Evolutionary conservation across 2,888 invertebrate genomes (phyloP), one percentile per base, ranked within the genome.

Genomic region (Cosmia pyralina): DNA sequence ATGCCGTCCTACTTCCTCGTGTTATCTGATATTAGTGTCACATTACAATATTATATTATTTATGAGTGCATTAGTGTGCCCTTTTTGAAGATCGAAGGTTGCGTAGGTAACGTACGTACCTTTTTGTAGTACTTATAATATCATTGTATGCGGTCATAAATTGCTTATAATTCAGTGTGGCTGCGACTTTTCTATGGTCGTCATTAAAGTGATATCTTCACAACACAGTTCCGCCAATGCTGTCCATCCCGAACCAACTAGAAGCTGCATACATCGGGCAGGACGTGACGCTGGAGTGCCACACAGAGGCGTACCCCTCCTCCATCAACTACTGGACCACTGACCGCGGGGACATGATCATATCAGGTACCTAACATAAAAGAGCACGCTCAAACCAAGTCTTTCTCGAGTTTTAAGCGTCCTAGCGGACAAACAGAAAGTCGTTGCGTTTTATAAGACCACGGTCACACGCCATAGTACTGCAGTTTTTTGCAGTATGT

Each of bases 271-370:
- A 98, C 93, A 94, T 98, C 81, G 98, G 98, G 10, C 98, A 98
- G 94, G 98, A 98, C 92, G 98, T 98, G 76, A 97, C 98, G 59
- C 95, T 99, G 82, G 98, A 98, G 94, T 99, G 99, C 92, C 98
- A 98, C 93, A 98, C 98, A 0, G 99, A 99, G 93, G 98, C 99
- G 59, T 98, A 98, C 93, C 99, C 99, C 52, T 98, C 98, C 81
- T 98, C 99, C 69, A 98, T 99, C 93, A 99, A 98, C 96, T 99
- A 99, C 93, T 99, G 99, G 99, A 98, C 98, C 53, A 98, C 98
- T 11, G 98, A 98, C 88, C 97, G 98, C 75, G 98, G 98, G 63
- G 98, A 98, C 92, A 98, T 98, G 98, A 98, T 98, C 89, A 98
- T 98, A 95, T 98, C 98, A 95, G 98, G 98, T 64, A 64, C 19